Conservation (phyloP, 2,797 vertebrate species). For the Pipistrellus pipistrellus region DNA sequence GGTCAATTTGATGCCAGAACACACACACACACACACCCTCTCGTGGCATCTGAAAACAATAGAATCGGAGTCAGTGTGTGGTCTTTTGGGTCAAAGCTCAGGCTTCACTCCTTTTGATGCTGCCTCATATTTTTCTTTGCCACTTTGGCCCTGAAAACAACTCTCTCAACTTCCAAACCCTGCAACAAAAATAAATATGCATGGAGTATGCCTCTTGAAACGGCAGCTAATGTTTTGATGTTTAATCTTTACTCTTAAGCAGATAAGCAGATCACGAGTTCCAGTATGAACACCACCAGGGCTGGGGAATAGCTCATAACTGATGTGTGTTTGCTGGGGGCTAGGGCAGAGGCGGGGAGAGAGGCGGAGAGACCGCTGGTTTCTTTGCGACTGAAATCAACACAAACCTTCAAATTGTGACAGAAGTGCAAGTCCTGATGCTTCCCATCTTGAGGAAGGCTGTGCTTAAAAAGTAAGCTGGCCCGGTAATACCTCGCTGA, state of each 20-base stretch:
- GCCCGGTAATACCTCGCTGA: not conserved
- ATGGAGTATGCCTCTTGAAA: constrained; percentile 65
- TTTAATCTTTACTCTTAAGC: constrained; percentile 82
- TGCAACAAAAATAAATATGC: constrained; percentile 71
- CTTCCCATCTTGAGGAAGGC: constrained; percentile 26
- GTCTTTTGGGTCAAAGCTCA: constrained; percentile 67
- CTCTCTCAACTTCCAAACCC: constrained; percentile 55
- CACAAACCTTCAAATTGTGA: constrained; percentile 10
- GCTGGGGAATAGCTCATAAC: not conserved
- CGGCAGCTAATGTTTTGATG: constrained; percentile 61
- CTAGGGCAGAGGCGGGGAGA: too few species aligned
- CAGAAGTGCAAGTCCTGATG: constrained; percentile 51
- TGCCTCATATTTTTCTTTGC: constrained; percentile 49
- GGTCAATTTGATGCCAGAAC: constrained; percentile 78
- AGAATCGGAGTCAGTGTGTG: constrained; percentile 52
- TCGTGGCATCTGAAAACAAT: constrained; percentile 62
- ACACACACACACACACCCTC: not conserved
- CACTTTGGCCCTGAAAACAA: constrained; percentile 53
- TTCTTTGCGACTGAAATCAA: constrained; percentile 32
- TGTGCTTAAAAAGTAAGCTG: constrained; percentile 10
- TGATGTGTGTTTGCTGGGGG: not conserved
- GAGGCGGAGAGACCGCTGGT: not conserved
- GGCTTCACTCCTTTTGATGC: not conserved
- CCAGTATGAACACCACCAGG: constrained; percentile 69
- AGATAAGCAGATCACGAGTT: constrained; percentile 61